phyloP scores from a whole-genome alignment of 2,113 vertebrate species.

The Nicator chloris region DNA sequence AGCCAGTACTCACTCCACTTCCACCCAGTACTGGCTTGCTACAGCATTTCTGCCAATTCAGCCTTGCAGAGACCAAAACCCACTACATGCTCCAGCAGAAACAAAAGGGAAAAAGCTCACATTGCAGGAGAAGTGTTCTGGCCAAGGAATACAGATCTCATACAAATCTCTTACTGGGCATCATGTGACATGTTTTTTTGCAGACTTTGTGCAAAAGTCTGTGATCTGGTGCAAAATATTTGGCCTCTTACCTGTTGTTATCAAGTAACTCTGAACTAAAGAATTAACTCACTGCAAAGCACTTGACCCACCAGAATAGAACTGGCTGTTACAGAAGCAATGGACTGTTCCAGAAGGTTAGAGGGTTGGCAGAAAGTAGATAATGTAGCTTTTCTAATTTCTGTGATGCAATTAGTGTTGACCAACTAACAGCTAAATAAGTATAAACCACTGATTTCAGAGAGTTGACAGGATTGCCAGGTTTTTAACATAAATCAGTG shows the following conservation, averaged over 20 bases:
- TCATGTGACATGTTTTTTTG: fast-evolving
- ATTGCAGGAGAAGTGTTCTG: not conserved
- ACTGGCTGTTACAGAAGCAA: not conserved
- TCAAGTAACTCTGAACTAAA: not conserved
- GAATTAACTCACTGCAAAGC: not conserved
- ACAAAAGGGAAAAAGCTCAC: not conserved
- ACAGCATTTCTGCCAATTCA: not conserved
- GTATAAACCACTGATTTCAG: not conserved
- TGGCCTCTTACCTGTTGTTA: not conserved
- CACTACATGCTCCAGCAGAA: not conserved
- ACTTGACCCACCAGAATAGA: not conserved
- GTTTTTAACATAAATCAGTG: not conserved
- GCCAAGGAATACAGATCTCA: not conserved
- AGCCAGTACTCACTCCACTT: not conserved
- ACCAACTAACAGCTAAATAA: not conserved
- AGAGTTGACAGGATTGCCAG: not conserved
- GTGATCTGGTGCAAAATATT: not conserved
- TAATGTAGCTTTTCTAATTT: not conserved
- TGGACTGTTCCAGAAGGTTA: not conserved
- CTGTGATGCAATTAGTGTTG: not conserved
- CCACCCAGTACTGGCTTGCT: not conserved
- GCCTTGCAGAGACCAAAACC: not conserved
- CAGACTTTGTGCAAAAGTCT: not conserved
- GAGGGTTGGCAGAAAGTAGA: not conserved
- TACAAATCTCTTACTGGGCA: not conserved